Percentiles rank a stretch among this genome's conserved stretches.
phyloP scores from a whole-genome alignment of 2,797 vertebrate genomes.

The Labroides dimidiatus region DNA sequence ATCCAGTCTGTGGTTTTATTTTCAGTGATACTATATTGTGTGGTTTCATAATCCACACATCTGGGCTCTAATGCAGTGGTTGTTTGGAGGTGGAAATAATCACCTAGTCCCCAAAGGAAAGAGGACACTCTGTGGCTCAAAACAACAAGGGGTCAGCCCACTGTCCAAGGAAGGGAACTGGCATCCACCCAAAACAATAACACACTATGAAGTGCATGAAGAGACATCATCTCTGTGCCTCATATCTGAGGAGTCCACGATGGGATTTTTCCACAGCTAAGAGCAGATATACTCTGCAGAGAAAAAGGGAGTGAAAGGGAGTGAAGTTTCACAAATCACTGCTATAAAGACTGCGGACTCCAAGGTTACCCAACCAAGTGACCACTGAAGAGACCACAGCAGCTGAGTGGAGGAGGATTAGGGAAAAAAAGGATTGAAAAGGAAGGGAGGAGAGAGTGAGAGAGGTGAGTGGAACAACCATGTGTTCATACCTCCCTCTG shows the following conservation, averaged over 20 bases:
- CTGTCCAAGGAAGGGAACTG: no score
- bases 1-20: no score
- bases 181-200: background rate
- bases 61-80: no score
- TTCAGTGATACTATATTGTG: no score
- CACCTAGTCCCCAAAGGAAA: no score
- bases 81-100: no score
- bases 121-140: no score
- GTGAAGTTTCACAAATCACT: slow-evolving; percentile 63
- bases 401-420: slow-evolving; percentile 53
- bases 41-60: no score
- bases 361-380: slow-evolving; percentile 47
- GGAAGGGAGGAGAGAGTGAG: slow-evolving; percentile 41
- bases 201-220: background rate
- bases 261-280: slow-evolving; percentile 23
- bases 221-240: slow-evolving; percentile 14
- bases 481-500: slow-evolving; percentile 48
- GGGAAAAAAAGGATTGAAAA: slow-evolving; percentile 19
- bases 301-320: slow-evolving; percentile 49
- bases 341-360: slow-evolving; percentile 59
- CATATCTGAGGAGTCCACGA: slow-evolving; percentile 14
- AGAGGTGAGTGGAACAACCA: slow-evolving; percentile 50
- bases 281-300: slow-evolving; percentile 33
- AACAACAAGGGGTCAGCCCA: no score
- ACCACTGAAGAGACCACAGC: slow-evolving; percentile 37